Base-by-base conservation (phyloP, 1,140 invertebrate species). In the Bombus superbus region DNA sequence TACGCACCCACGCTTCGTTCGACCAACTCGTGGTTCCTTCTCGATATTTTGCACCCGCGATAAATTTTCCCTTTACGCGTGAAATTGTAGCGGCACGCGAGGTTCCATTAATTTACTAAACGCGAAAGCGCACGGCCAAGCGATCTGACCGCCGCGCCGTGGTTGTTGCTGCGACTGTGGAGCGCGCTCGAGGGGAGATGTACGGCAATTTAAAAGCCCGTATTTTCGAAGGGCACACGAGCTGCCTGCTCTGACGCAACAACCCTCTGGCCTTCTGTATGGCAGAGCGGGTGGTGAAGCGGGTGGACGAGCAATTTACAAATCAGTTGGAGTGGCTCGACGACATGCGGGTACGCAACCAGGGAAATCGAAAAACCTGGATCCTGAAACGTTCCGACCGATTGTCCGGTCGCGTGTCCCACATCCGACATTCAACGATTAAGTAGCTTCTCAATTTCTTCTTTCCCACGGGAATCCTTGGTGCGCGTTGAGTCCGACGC, bases 281-380 rank as follows among this genome's bases (percentile, higher is more conserved):
- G 15, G 22, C 15, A 5, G 15, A 42, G 25, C 53, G 78, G 64
- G 71, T 68, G 38, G n/a, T 9, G 32, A 40, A 78, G 81, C 38
- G 85, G n/a, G 74, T 85, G 83, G 75, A 62, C 35, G 71, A 83
- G 72, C 86, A 90, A 88, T 89, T 91, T 90, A 86, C 79, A 89
- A 91, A 92, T 87, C 88, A 81, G 83, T 81, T 74, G 64, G 47
- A 88, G 71, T 69, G 53, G 86, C 57, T 72, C 73, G 84, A 44
- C 82, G 62, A 90, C 73, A 93, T 93, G 90, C 92, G 92, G 92
- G 92, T 69, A 72, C 62, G 47, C 80, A 69, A 93, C 53, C 90
- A 86, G 77, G 87, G 79, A 89, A 92, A 92, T 88, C 81, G 88
- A 89, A 80, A 87, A 91, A 90, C 84, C 73, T 87, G 83, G 57